Conservation (phyloP, 2,888 invertebrate species). For the Oligia strigilis region DNA sequence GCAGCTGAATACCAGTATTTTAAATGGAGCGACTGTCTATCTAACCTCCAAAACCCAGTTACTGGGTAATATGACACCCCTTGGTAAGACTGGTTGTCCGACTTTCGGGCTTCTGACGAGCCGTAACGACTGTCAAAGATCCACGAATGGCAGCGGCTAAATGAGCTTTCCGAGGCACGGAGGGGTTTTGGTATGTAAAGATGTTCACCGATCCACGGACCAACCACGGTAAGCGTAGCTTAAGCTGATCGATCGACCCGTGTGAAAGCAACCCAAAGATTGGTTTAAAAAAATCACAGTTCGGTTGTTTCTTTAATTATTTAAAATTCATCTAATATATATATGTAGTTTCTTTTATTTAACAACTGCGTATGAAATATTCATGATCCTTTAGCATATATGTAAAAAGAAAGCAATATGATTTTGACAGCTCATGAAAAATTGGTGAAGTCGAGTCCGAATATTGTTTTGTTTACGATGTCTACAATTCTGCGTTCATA, state of each 20-base stretch:
- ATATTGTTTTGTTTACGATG: conserved; percentile 31
- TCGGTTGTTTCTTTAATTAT: too few relatives aligned
- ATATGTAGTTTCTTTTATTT: conserved; percentile 24
- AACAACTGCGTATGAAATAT: conserved; percentile 27
- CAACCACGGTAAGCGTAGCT: neutral
- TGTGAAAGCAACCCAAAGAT: neutral
- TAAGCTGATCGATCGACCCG: neutral
- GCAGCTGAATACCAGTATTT: too few relatives aligned
- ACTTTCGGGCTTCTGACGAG: neutral
- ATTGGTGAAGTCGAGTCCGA: conserved; percentile 19
- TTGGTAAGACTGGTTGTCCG: neutral
- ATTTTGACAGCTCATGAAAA: conserved; percentile 45
- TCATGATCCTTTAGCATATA: conserved; percentile 26
- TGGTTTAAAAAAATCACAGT: too few relatives aligned
- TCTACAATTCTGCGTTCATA: conserved; percentile 5
- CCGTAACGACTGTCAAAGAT: neutral
- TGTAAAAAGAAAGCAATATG: conserved; percentile 36
- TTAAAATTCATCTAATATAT: too few relatives aligned
- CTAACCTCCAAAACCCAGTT: too few relatives aligned
- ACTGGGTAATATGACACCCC: too few relatives aligned
- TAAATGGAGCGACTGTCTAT: too few relatives aligned
- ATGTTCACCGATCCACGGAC: neutral
- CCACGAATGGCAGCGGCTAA: neutral
- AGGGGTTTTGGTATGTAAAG: neutral
- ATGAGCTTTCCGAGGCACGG: neutral